These are phyloP conservation scores for Helostoma temminkii DNA, from an alignment of 2,797 vertebrate species.

Conservation along the genomic window DNA sequence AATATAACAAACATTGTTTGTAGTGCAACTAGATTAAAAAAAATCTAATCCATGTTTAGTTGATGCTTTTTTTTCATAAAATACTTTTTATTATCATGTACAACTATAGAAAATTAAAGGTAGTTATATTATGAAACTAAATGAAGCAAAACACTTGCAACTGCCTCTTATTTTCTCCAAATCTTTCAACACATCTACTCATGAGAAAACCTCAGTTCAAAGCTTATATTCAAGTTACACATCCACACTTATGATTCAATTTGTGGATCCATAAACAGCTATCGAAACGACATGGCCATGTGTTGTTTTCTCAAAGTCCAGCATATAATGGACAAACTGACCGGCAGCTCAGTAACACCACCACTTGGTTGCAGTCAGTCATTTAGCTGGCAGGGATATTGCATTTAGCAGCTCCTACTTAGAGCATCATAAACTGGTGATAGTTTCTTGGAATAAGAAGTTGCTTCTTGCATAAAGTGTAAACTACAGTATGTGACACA, in stretches of 20 bases:
- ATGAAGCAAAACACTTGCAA: neutral
- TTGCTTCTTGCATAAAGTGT: neutral
- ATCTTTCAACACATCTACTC: neutral
- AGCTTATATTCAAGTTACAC: neutral
- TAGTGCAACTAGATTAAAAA: no score
- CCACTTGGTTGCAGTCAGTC: slow-evolving; percentile 36
- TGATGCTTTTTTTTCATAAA: no score
- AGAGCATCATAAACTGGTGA: no score
- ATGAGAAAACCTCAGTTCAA: slow-evolving; percentile 1
- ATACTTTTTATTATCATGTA: no score
- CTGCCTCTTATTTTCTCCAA: neutral
- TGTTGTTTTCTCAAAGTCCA: slow-evolving; percentile 14
- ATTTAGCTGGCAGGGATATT: neutral
- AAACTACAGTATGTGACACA: neutral
- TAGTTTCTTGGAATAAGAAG: neutral
- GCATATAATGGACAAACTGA: neutral
- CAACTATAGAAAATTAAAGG: neutral
- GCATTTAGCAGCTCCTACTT: neutral
- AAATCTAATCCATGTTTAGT: no score
- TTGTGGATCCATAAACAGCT: slow-evolving; percentile 4
- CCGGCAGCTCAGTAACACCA: slow-evolving; percentile 30
- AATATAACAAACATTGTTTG: no score
- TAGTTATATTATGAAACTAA: neutral
- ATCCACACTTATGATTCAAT: no score
- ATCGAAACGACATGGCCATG: slow-evolving; percentile 4